Percentiles rank a stretch among this genome's conserved stretches.
Conservation (phyloP, 2,797 vertebrate species). For the Dendrocincla fuliginosa region DNA sequence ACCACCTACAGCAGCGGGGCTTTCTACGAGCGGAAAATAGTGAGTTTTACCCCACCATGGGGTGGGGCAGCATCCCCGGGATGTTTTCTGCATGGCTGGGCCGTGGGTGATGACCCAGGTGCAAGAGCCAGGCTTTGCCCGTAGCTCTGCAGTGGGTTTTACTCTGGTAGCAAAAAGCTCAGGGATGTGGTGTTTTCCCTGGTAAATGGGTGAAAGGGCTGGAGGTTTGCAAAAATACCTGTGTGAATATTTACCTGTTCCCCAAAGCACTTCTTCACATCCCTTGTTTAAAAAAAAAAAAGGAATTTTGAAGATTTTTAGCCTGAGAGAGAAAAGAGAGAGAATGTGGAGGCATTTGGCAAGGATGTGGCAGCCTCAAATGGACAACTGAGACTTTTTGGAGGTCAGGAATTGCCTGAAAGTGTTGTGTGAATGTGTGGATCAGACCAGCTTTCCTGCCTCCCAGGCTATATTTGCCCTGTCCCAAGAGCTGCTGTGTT, state of each 20-base stretch:
- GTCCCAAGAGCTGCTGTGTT: not conserved
- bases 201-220: not conserved
- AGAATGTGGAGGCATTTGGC: not conserved
- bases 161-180: not conserved
- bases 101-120: not conserved
- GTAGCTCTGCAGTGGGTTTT: not conserved
- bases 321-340: not conserved
- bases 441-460: not conserved
- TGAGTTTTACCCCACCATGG: not conserved
- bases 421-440: accelerated
- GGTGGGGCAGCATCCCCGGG: not conserved
- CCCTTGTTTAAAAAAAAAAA: not conserved
- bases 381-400: not conserved
- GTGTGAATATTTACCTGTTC: not conserved
- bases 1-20: constrained; percentile 84
- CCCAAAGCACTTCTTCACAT: not conserved
- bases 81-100: accelerated
- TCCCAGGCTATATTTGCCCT: not conserved
- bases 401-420: not conserved
- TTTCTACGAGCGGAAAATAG: constrained; percentile 81
- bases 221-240: not conserved
- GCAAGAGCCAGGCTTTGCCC: not conserved
- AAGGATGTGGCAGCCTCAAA: not conserved
- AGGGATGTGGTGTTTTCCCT: not conserved
- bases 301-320: not conserved